These are phyloP conservation scores for Styela clava DNA, from an alignment of 23 tunicate genomes.

Conservation along the genomic window DNA sequence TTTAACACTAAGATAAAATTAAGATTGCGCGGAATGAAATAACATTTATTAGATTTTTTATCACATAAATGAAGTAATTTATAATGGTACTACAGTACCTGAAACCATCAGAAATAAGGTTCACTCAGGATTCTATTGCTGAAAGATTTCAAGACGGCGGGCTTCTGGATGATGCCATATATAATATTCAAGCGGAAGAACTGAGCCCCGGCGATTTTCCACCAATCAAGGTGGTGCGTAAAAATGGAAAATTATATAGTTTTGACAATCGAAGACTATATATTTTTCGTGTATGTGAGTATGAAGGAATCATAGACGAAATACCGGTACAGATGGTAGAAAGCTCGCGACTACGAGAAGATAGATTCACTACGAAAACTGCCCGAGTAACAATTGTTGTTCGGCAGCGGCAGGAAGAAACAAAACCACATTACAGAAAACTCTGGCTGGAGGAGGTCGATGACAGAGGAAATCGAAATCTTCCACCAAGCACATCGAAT, in stretches of 20 bases:
- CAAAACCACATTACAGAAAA: slow-evolving; percentile 3
- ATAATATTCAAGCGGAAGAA: slow-evolving; percentile 9
- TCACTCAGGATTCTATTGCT: slow-evolving; percentile 38
- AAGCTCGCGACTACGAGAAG: background rate
- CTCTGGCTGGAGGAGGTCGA: background rate
- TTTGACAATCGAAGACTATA: slow-evolving; percentile 40
- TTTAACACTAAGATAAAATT: no score
- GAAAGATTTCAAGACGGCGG: slow-evolving; percentile 34
- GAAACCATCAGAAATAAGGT: slow-evolving; percentile 40
- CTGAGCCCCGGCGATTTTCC: slow-evolving; percentile 6
- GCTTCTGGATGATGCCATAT: slow-evolving; percentile 7
- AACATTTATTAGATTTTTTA: no score
- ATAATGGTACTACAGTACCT: background rate
- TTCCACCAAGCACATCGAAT: background rate
- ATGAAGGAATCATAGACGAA: background rate
- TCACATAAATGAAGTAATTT: no score
- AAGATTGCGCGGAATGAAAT: no score
- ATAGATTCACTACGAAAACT: slow-evolving; percentile 22
- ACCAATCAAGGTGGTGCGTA: slow-evolving; percentile 19
- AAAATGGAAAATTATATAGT: slow-evolving; percentile 31
- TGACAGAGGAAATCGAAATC: slow-evolving; percentile 9
- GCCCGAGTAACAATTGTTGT: slow-evolving; percentile 17
- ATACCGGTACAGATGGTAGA: background rate
- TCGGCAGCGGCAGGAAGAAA: slow-evolving; percentile 5
- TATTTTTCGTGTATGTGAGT: slow-evolving; percentile 10